These are phyloP conservation scores for Phaedon cochleariae DNA, from an alignment of 2,888 invertebrate species.

Conservation along the genomic window DNA sequence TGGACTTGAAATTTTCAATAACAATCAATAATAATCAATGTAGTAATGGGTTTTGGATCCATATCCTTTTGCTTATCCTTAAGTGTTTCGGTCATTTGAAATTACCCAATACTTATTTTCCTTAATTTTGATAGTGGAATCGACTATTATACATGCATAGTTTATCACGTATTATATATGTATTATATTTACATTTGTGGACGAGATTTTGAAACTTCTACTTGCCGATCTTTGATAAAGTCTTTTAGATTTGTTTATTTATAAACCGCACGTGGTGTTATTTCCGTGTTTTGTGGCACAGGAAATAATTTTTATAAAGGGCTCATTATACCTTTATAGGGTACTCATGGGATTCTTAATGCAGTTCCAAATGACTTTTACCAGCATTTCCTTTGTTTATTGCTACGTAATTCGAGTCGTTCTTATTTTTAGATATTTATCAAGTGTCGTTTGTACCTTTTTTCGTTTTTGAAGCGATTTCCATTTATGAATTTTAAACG, in stretches of 20 bases:
- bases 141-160: constrained; percentile 48
- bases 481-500: constrained; percentile 12
- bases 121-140: constrained; percentile 34
- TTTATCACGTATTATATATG: constrained; percentile 51
- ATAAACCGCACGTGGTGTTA: constrained; percentile 3
- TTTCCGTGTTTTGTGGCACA: constrained; percentile 13
- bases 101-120: constrained; percentile 39
- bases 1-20: neutral
- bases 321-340: constrained; percentile 9
- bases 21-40: too few species aligned
- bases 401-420: constrained; percentile 27
- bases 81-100: constrained; percentile 28
- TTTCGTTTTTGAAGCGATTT: constrained; percentile 14
- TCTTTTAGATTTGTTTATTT: constrained; percentile 28
- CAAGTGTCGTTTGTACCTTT: constrained; percentile 21
- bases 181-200: constrained; percentile 55
- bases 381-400: constrained; percentile 37
- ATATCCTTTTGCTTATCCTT: constrained; percentile 61
- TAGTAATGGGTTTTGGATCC: neutral
- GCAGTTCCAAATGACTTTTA: neutral
- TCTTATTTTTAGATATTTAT: constrained; percentile 29
- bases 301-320: constrained; percentile 21
- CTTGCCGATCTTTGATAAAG: constrained; percentile 35
- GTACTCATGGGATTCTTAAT: constrained; percentile 4
- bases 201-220: constrained; percentile 42